Base-by-base conservation (phyloP, 2,797 vertebrate species). In the Intellagama lesueurii region DNA sequence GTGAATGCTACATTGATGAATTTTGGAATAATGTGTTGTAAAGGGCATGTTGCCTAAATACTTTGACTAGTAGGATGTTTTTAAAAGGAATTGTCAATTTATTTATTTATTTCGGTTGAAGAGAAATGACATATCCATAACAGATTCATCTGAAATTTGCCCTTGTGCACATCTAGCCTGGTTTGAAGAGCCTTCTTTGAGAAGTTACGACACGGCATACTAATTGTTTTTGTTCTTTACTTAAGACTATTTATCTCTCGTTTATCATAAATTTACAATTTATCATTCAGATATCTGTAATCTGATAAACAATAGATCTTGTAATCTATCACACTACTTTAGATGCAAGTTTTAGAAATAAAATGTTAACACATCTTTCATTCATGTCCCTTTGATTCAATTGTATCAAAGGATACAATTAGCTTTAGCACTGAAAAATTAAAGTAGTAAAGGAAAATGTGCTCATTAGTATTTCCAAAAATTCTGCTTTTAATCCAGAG, bases 391-490 rank as follows among this genome's bases (percentile, higher is more conserved):
- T 60, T 60, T 73, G 28, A 73, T 60, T 89, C 75, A 79, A 28
- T 85, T 64, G 24, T 89, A 80, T 44, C 26, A 84, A 84, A 88
- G 44, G 26, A 83, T 56, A 70, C 81, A 93, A 87, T 95, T 93
- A 90, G 5, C n/a, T 75, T 92, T 83, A 83, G 76, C 35, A 90
- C n/a, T 79, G 28, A 35, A 91, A 19, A 87, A 90, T 40, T 88
- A 94, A 93, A 86, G 35, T 83, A 30, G 19, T 35, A 11, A 87
- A 81, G 69, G 40, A 91, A 78, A 89, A 90, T 81, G 89, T 85
- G 79, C 84, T 93, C 70, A 93, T 94, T 87, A 91, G 81, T 40
- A 64, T 95, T 92, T 95, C 91, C 40, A 89, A 88, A 87, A 93
- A 89, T 76, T 95, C 91, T 89, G 0, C 52, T 83, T 91, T 64